A percentile compares a stretch with the other conserved stretches of the same genome.
Conservation (phyloP, 2,113 vertebrate species). For the Nyctereutes procyonoides region DNA sequence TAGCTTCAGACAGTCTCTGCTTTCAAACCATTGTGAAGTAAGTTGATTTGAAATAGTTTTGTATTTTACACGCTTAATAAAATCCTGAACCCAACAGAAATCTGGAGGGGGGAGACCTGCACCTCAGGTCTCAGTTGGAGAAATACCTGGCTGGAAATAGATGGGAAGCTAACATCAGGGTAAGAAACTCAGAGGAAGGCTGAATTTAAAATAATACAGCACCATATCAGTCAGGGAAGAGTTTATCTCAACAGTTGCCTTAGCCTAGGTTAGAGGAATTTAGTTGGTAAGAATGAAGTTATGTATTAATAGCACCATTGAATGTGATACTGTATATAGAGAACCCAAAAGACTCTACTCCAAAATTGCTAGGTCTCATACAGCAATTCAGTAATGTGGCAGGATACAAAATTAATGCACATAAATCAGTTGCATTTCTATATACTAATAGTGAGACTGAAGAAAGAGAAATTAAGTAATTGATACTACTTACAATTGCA, state of each 20-base stretch:
- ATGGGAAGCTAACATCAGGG: not conserved
- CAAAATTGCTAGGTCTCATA: no score
- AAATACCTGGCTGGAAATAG: not conserved
- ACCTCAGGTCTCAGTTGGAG: not conserved
- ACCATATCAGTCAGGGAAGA: not conserved
- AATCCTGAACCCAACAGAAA: not conserved
- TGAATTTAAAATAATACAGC: not conserved
- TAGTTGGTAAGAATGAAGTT: conserved; percentile 54
- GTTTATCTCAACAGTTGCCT: not conserved
- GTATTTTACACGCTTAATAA: not conserved
- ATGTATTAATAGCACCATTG: conserved; percentile 60
- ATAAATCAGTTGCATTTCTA: no score
- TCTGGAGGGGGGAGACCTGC: not conserved
- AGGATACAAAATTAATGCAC: no score
- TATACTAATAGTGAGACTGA: no score
- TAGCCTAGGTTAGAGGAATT: not conserved
- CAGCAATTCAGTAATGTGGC: no score
- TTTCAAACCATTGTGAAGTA: not conserved
- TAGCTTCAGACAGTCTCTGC: not conserved
- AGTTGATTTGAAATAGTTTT: not conserved
- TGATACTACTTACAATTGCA: no score
- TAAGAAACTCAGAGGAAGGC: not conserved
- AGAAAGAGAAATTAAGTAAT: no score
- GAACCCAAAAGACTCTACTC: no score
- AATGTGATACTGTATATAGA: not conserved